Evolutionary conservation across 1,140 invertebrate genomes (phyloP).

Genomic region (Propsilocerus akamusi): DNA sequence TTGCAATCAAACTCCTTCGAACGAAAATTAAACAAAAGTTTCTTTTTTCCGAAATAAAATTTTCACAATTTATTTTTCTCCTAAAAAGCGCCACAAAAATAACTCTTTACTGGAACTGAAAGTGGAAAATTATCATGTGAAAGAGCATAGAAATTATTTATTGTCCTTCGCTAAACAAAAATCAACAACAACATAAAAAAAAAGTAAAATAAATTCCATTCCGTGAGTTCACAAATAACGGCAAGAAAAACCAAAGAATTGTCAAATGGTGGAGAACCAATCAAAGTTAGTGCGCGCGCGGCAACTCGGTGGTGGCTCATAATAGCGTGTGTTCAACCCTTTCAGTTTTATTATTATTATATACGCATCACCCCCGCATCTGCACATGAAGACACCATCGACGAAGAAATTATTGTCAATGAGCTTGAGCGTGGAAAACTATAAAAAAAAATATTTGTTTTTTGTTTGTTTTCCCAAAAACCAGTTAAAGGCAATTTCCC

Average conservation of each 20-base stretch:
- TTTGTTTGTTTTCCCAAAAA: conserved; percentile 1
- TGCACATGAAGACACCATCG: not conserved
- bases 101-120: too few species aligned
- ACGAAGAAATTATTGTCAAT: not conserved
- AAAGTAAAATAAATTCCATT: too few species aligned
- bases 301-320: too few species aligned
- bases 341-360: not conserved
- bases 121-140: too few species aligned
- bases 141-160: conserved; percentile 1
- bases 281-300: too few species aligned
- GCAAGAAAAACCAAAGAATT: not conserved
- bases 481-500: not conserved
- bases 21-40: too few species aligned
- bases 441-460: conserved; percentile 2
- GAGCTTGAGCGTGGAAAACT: not conserved
- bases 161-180: not conserved
- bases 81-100: too few species aligned
- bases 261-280: conserved; percentile 2
- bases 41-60: too few species aligned
- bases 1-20: too few species aligned
- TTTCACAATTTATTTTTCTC: too few species aligned
- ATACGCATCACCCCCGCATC: not conserved
- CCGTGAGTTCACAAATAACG: not conserved
- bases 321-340: not conserved
- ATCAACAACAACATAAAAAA: too few species aligned